These are phyloP conservation scores for Troglohyphantes excavatus DNA, from an alignment of 2,888 invertebrate species.

Conservation along the genomic window DNA sequence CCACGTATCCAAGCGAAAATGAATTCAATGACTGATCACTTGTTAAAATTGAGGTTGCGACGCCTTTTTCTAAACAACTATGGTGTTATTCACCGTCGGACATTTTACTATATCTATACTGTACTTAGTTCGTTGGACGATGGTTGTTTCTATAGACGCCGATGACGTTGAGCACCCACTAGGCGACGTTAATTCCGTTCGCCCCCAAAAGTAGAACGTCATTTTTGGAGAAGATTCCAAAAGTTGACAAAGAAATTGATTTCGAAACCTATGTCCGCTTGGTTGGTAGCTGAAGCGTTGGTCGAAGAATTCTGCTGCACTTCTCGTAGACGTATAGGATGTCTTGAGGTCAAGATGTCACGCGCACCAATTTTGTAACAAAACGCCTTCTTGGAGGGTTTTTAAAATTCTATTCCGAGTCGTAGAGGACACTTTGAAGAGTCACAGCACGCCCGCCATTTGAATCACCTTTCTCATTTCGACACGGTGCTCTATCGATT, in stretches of 20 bases:
- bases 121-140: not conserved
- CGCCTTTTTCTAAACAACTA: not conserved
- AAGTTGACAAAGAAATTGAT: constrained; percentile 27
- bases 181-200: constrained; percentile 37
- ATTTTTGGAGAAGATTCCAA: constrained; percentile 8
- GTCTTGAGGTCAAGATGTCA: not conserved
- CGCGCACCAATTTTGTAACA: constrained; percentile 59
- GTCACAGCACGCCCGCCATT: constrained; percentile 65
- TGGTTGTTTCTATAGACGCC: constrained; percentile 37
- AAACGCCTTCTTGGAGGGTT: constrained; percentile 17
- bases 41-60: not conserved
- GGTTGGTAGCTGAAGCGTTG: constrained; percentile 47
- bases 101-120: not conserved
- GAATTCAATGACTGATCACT: not conserved
- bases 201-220: constrained; percentile 36
- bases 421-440: constrained; percentile 50
- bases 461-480: constrained; percentile 41
- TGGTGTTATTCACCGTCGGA: not conserved
- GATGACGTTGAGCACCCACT: not conserved
- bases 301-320: constrained; percentile 70
- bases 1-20: not conserved
- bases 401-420: constrained; percentile 38
- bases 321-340: constrained; percentile 58
- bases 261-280: constrained; percentile 30
- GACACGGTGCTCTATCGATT: constrained; percentile 36